Evolutionary conservation across 2,888 invertebrate species (phyloP), one percentile per base, ranked within the genome.

Genomic region (Pseudococcus jackbeardsleyi): DNA sequence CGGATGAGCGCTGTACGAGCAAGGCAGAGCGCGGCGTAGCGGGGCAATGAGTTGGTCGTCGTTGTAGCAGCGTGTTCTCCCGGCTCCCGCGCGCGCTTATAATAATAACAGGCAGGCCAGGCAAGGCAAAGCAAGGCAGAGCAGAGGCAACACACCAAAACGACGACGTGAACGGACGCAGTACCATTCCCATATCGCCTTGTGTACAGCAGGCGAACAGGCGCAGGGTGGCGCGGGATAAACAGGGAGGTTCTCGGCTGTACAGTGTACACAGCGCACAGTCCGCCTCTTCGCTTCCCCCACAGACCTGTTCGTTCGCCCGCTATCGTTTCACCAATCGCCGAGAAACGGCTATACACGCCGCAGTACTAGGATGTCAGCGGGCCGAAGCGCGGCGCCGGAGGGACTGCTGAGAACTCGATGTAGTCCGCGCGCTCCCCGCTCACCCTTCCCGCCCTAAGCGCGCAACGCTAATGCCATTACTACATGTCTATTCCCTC

Each of bases 121-220:
- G 84, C 48, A 11, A 22, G 84, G 9, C 42, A 39, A n/a, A n/a
- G n/a, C n/a, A n/a, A n/a, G n/a, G n/a, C n/a, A n/a, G 82, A 2
- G 82, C n/a, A 19, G 84, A 64, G 64, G 64, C 64, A 64, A 19
- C 64, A 54, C 54, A 22, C 64, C 64, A 64, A 19, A 22, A 64
- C 64, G 19, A 64, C 17, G 64, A 64, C 64, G 19, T 11, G 64
- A 22, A 64, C 64, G 64, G 64, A 64, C 64, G 64, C 72, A 15
- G 33, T 72, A 72, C 72, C 72, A 72, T 72, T 72, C 33, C 72
- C 72, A 72, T 72, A 72, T 72, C 72, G 68, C 68, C 11, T 68
- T 9, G 68, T 11, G 33, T 15, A 33, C 17, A 72, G 72, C 22
- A 19, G 5, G 39, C 39, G 7, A 7, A 7, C 39, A n/a, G n/a